phyloP scores from a whole-genome alignment of 1,140 invertebrate species.

The Helicoverpa zea region DNA sequence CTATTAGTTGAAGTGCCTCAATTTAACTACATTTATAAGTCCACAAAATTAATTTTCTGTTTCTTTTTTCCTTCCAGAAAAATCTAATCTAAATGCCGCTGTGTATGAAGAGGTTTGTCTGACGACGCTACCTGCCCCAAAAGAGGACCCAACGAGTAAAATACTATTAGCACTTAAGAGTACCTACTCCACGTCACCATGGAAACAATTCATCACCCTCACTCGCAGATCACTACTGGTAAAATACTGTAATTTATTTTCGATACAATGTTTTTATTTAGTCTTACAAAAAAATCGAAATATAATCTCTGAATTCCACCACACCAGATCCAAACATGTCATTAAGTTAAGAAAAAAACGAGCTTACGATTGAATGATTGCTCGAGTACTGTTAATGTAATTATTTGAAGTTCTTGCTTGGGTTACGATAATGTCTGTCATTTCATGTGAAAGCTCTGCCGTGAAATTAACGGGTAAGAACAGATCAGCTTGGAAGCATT shows the following conservation, averaged over 20 bases:
- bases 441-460: background rate
- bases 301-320: background rate
- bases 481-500: background rate
- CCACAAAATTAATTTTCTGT: no score
- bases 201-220: slow-evolving; percentile 77
- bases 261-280: background rate
- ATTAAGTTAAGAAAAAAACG: background rate
- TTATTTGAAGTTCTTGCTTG: background rate
- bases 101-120: slow-evolving; percentile 68
- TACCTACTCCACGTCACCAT: slow-evolving; percentile 76
- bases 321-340: background rate
- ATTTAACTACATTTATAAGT: no score
- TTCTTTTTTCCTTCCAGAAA: slow-evolving; percentile 63
- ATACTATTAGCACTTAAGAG: slow-evolving; percentile 77
- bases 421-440: background rate
- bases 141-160: slow-evolving; percentile 76
- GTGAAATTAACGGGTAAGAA: background rate
- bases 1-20: no score
- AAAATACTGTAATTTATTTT: slow-evolving; percentile 52
- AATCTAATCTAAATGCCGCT: slow-evolving; percentile 64
- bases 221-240: slow-evolving; percentile 77
- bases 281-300: background rate
- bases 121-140: slow-evolving; percentile 74
- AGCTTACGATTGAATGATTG: background rate
- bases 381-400: background rate